These are phyloP conservation scores for Polia nebulosa DNA, from an alignment of 2,888 invertebrate genomes.

Conservation along the genomic window DNA sequence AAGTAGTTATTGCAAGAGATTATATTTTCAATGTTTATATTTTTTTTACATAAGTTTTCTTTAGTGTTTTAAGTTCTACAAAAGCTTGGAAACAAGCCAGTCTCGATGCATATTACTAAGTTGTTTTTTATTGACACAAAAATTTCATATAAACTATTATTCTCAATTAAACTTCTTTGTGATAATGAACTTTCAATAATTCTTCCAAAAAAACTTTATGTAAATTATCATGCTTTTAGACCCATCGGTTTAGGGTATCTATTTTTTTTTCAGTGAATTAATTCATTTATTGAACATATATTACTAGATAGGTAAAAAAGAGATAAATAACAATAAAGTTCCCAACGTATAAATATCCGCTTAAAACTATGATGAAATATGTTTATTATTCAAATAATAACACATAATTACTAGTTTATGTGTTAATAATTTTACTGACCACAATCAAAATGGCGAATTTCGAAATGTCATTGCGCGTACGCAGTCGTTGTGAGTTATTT, in stretches of 20 bases:
- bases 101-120: too few species aligned
- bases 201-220: too few species aligned
- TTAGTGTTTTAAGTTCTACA: too few species aligned
- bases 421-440: conserved; percentile 25
- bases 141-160: too few species aligned
- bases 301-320: neutral
- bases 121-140: too few species aligned
- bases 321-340: neutral
- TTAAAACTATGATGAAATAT: neutral
- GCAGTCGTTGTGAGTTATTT: conserved; percentile 68
- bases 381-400: neutral
- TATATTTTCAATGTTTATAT: neutral
- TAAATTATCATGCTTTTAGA: neutral
- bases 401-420: neutral
- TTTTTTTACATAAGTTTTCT: too few species aligned
- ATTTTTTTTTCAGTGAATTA: neutral
- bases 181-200: too few species aligned
- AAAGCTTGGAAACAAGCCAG: too few species aligned
- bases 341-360: neutral
- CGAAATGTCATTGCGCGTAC: conserved; percentile 73
- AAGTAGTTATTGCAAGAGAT: neutral
- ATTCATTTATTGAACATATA: neutral
- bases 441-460: conserved; percentile 64
- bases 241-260: neutral
- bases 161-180: too few species aligned